Conservation (phyloP, 2,888 invertebrate genomes). For the Hirtodrosophila cameraria region DNA sequence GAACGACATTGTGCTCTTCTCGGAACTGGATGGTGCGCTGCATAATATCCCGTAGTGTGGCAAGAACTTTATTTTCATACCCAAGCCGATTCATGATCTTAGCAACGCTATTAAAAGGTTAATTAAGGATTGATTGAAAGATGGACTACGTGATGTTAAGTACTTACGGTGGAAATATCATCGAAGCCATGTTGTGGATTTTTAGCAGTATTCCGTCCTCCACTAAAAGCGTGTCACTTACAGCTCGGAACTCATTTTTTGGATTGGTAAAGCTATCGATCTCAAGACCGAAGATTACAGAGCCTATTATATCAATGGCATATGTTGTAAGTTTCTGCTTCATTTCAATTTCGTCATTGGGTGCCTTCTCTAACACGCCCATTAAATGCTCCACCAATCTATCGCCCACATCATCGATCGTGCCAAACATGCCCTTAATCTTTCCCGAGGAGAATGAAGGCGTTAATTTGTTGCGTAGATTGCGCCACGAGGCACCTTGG, state of each 20-base stretch:
- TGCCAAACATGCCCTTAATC: slow-evolving; percentile 87
- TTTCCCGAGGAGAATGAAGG: slow-evolving; percentile 89
- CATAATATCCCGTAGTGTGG: slow-evolving; percentile 82
- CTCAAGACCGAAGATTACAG: slow-evolving; percentile 84
- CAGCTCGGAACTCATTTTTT: slow-evolving; percentile 78
- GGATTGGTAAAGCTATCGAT: slow-evolving; percentile 81
- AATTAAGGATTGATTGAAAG: not conserved
- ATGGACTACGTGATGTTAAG: not conserved
- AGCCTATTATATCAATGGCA: slow-evolving; percentile 84
- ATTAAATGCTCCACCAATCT: slow-evolving; percentile 85
- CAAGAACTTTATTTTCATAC: slow-evolving; percentile 50
- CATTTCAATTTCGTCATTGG: slow-evolving; percentile 84
- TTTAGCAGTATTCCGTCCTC: slow-evolving; percentile 34
- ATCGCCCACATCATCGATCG: slow-evolving; percentile 86
- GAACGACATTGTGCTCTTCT: slow-evolving; percentile 82
- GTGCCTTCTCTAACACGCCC: slow-evolving; percentile 68
- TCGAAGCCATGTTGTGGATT: slow-evolving; percentile 56
- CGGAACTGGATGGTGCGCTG: slow-evolving; percentile 83
- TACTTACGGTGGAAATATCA: slow-evolving; percentile 80
- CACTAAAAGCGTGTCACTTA: slow-evolving; percentile 56
- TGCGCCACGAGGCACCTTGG: slow-evolving; percentile 86
- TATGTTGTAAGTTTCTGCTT: slow-evolving; percentile 78
- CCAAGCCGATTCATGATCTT: slow-evolving; percentile 62
- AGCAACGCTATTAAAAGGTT: slow-evolving; percentile 49
- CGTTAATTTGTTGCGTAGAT: slow-evolving; percentile 87